phyloP scores from a whole-genome alignment of 2,113 vertebrate species.

The Sebastes schlegelii region DNA sequence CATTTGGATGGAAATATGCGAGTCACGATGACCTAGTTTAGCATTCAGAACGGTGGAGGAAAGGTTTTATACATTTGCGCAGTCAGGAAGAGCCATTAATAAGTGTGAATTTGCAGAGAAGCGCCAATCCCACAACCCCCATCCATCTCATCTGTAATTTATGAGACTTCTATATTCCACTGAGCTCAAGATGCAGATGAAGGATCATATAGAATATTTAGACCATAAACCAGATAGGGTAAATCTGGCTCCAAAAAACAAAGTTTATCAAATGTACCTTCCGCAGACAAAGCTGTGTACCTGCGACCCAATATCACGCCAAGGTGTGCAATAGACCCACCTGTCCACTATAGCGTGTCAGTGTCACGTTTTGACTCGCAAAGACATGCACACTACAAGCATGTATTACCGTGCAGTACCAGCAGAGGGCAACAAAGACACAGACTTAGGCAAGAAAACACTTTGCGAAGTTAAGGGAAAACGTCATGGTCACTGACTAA shows the following conservation, averaged over 20 bases:
- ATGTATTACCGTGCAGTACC: too few relatives aligned
- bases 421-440: too few relatives aligned
- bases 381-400: too few relatives aligned
- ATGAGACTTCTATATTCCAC: conserved; percentile 26
- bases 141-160: conserved; percentile 58
- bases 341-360: too few relatives aligned
- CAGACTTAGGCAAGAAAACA: too few relatives aligned
- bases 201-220: neutral
- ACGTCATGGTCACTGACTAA: too few relatives aligned
- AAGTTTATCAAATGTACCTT: neutral
- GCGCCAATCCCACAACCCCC: conserved; percentile 28
- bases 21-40: conserved; percentile 69
- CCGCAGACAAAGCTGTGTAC: neutral
- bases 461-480: too few relatives aligned
- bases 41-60: conserved; percentile 25
- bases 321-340: too few relatives aligned
- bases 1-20: conserved; percentile 45
- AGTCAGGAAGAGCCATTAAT: conserved; percentile 51
- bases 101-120: conserved; percentile 47
- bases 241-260: neutral
- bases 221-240: neutral
- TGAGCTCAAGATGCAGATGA: conserved; percentile 28
- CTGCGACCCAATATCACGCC: too few relatives aligned
- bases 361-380: too few relatives aligned
- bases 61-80: conserved; percentile 34